Evolutionary conservation across 1,140 invertebrate species (phyloP).

Genomic region (Listronotus oregonensis): DNA sequence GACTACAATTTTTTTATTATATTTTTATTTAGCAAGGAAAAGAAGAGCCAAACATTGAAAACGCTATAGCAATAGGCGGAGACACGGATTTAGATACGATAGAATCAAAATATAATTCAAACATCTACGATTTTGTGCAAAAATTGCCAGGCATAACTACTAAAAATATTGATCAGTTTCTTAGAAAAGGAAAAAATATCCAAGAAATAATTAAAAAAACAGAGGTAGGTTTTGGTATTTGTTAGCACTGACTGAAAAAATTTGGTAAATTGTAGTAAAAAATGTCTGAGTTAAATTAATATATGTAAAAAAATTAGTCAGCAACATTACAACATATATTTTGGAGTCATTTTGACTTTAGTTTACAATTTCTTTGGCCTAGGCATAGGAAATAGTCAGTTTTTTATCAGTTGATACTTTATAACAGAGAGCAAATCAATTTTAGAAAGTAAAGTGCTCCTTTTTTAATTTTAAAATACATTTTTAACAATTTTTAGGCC

Average conservation of each 20-base stretch:
- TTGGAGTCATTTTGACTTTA: too few species aligned
- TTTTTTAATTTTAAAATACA: too few species aligned
- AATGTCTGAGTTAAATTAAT: too few species aligned
- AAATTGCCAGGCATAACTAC: constrained; percentile 90
- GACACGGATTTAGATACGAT: constrained; percentile 64
- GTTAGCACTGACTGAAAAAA: too few species aligned
- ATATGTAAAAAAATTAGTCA: background rate
- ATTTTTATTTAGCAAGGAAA: constrained; percentile 76
- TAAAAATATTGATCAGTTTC: constrained; percentile 79
- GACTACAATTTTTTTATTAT: constrained; percentile 44
- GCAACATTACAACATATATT: too few species aligned
- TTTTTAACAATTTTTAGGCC: constrained; percentile 45
- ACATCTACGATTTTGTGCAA: constrained; percentile 83
- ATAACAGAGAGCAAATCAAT: too few species aligned
- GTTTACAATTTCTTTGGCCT: too few species aligned
- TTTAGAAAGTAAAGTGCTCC: too few species aligned
- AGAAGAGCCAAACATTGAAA: constrained; percentile 74
- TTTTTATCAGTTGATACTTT: too few species aligned
- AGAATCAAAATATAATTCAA: constrained; percentile 74
- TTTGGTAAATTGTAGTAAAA: too few species aligned
- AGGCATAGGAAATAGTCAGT: too few species aligned
- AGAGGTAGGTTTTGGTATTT: constrained; percentile 57
- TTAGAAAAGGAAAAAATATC: constrained; percentile 80
- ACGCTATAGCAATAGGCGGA: constrained; percentile 69
- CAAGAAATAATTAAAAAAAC: constrained; percentile 66